These are phyloP conservation scores for Morpho achilles DNA, from an alignment of 2,888 invertebrate species.

Conservation along the genomic window DNA sequence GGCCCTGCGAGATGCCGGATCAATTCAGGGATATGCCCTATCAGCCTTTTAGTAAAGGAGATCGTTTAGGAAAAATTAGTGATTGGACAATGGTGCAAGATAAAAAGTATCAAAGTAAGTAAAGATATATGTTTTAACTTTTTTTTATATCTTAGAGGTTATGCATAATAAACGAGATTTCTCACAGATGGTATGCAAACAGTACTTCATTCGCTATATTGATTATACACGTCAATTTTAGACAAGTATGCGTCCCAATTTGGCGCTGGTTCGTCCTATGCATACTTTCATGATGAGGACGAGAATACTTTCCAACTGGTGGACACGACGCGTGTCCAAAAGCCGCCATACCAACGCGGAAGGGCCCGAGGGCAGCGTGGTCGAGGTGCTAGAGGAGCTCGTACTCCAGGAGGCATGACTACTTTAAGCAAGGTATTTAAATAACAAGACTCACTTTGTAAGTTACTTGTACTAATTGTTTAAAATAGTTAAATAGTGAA, in stretches of 20 bases:
- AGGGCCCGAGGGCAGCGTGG: slow-evolving; percentile 91
- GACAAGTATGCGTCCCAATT: slow-evolving; percentile 95
- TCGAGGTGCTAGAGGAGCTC: slow-evolving; percentile 83
- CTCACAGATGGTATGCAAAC: too few relatives aligned
- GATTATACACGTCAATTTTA: slow-evolving; percentile 40
- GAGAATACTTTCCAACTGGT: slow-evolving; percentile 99
- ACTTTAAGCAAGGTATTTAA: slow-evolving; percentile 86
- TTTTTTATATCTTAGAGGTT: slow-evolving; percentile 23
- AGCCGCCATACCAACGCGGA: slow-evolving; percentile 95
- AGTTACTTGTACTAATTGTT: too few relatives aligned
- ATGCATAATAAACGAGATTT: slow-evolving; percentile 2
- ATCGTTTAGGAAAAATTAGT: slow-evolving; percentile 98
- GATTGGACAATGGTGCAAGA: slow-evolving; percentile 99
- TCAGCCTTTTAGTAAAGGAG: slow-evolving; percentile 99
- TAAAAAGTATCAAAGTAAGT: slow-evolving; percentile 94
- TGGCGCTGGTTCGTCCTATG: slow-evolving; percentile 97
- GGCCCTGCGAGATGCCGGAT: slow-evolving; percentile 95
- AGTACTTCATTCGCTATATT: too few relatives aligned
- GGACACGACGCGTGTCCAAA: slow-evolving; percentile 93
- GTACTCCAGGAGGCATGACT: slow-evolving; percentile 87
- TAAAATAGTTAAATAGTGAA: too few relatives aligned
- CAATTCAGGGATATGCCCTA: slow-evolving; percentile 98
- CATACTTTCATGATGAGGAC: slow-evolving; percentile 99
- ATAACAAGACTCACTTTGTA: slow-evolving; percentile 32
- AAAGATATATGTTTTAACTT: not conserved